A percentile compares a stretch with the other conserved stretches of the same genome.
phyloP scores from a whole-genome alignment of 2,888 invertebrate species.

The Hirudinaria manillensis region DNA sequence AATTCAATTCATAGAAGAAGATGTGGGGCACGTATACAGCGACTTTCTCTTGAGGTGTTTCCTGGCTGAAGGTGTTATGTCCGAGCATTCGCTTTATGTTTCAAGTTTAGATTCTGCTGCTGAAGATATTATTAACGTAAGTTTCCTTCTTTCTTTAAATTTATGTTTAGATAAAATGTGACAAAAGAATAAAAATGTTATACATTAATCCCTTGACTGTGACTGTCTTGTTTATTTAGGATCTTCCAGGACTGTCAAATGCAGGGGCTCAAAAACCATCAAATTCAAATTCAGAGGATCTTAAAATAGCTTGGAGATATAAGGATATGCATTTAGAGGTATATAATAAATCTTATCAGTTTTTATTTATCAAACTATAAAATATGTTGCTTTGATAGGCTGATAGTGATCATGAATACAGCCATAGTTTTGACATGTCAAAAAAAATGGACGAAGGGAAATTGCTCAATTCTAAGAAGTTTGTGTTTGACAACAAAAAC shows the following conservation, averaged over 20 bases:
- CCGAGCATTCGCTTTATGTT: conserved; percentile 68
- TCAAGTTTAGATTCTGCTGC: conserved; percentile 58
- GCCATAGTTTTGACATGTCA: conserved; percentile 76
- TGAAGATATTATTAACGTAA: conserved; percentile 44
- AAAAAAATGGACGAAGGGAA: conserved; percentile 64
- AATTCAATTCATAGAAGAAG: conserved; percentile 66
- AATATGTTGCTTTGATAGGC: neutral
- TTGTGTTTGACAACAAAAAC: conserved; percentile 17
- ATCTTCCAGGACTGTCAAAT: conserved; percentile 47
- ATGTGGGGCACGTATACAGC: conserved; percentile 70
- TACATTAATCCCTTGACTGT: neutral
- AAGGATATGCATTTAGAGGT: conserved; percentile 58
- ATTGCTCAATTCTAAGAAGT: conserved; percentile 47
- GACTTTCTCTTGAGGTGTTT: conserved; percentile 75
- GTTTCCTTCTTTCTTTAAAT: neutral
- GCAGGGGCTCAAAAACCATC: conserved; percentile 42
- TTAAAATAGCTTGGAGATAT: conserved; percentile 87
- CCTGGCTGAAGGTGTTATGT: conserved; percentile 76
- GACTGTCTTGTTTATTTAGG: conserved; percentile 39
- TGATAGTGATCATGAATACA: conserved; percentile 57
- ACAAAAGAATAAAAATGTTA: neutral
- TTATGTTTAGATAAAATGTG: too few species aligned
- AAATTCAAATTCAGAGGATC: conserved; percentile 54
- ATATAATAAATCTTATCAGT: neutral
- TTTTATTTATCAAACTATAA: neutral